phyloP scores from a whole-genome alignment of 1,140 invertebrate species.

The Halictus rubicundus region DNA sequence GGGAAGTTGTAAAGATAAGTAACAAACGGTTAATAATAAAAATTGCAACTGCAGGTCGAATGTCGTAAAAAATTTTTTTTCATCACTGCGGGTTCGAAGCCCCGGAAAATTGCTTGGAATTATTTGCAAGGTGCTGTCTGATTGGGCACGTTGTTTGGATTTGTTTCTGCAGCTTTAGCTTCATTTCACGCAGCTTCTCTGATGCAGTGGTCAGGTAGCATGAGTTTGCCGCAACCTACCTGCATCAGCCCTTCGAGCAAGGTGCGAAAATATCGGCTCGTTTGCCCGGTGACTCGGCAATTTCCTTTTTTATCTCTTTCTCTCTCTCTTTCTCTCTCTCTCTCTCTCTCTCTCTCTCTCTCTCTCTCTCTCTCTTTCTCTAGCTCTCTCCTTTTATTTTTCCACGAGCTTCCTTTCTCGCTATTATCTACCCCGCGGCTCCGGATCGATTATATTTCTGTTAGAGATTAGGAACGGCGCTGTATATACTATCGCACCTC shows the following conservation, averaged over 20 bases:
- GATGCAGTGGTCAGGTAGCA: constrained; percentile 53
- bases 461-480: constrained; percentile 39
- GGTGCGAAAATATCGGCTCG: constrained; percentile 68
- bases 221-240: constrained; percentile 49
- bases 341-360: too few species aligned
- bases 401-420: not conserved
- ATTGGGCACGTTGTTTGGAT: too few species aligned
- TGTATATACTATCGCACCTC: constrained; percentile 8
- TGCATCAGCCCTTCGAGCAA: constrained; percentile 34
- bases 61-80: too few species aligned
- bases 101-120: too few species aligned
- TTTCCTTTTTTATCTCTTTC: constrained; percentile 44
- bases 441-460: constrained; percentile 39
- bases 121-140: too few species aligned
- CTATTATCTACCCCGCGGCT: constrained; percentile 21
- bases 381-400: constrained; percentile 23
- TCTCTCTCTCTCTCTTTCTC: too few species aligned
- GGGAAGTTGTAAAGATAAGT: too few species aligned
- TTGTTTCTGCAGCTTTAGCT: not conserved
- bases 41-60: too few species aligned
- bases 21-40: too few species aligned
- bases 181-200: constrained; percentile 30
- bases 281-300: constrained; percentile 64
- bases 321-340: not conserved
- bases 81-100: too few species aligned